Conservation (phyloP, 2,113 vertebrate species). For the Myrmecophaga tridactyla region DNA sequence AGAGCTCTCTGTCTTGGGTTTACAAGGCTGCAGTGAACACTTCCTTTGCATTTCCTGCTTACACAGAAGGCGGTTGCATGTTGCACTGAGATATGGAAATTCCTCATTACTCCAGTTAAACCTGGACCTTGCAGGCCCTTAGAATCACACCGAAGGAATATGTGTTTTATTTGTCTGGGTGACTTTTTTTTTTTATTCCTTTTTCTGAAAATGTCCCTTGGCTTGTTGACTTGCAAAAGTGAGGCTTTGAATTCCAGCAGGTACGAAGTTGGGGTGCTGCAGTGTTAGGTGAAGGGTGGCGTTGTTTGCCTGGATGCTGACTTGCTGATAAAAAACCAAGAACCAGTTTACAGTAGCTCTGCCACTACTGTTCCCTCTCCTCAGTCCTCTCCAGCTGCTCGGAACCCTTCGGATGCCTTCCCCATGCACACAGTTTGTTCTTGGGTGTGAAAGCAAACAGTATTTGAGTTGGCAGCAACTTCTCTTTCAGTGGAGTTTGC, state of each 20-base stretch:
- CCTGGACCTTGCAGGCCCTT: constrained; percentile 64
- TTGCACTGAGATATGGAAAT: constrained; percentile 73
- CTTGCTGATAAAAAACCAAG: constrained; percentile 88
- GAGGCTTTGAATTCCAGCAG: constrained; percentile 54
- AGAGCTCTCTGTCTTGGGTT: constrained; percentile 72
- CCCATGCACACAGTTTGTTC: constrained; percentile 90
- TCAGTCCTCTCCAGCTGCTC: constrained; percentile 93
- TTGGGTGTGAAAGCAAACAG: constrained; percentile 91
- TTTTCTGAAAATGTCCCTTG: no score
- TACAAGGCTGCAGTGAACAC: constrained; percentile 74
- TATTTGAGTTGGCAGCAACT: constrained; percentile 95
- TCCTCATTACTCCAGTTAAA: constrained; percentile 59
- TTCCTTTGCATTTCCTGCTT: constrained; percentile 82
- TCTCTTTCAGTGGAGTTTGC: constrained; percentile 93
- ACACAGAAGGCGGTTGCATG: constrained; percentile 66
- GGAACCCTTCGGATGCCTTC: constrained; percentile 95
- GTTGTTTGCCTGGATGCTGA: constrained; percentile 87
- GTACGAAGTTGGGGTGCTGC: constrained; percentile 63
- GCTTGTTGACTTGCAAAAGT: no score
- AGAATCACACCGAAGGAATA: constrained; percentile 41
- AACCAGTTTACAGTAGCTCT: constrained; percentile 93
- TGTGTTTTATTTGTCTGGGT: background rate
- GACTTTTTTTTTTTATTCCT: background rate
- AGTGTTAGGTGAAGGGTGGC: constrained; percentile 70
- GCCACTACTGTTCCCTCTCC: constrained; percentile 94